Evolutionary conservation across 2,888 invertebrate genomes (phyloP).

Genomic region (Hirtodrosophila alboralis): DNA sequence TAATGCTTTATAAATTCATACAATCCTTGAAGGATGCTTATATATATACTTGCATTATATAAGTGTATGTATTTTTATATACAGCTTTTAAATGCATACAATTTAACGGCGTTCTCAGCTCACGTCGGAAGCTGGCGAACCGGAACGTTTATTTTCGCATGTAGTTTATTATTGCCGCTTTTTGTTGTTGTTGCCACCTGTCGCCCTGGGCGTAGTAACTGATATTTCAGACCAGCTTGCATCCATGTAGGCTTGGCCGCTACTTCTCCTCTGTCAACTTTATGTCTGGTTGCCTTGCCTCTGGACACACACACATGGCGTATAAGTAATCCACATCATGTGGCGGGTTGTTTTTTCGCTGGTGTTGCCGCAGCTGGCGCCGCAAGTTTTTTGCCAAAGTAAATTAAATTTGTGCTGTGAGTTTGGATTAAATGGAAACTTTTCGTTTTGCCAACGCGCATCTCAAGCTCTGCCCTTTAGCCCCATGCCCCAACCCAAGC

Average conservation of each 20-base stretch:
- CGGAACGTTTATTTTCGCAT: slow-evolving; percentile 17
- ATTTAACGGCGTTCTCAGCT: slow-evolving; percentile 38
- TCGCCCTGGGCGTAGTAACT: slow-evolving; percentile 63
- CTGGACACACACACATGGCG: slow-evolving; percentile 29
- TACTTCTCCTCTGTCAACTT: slow-evolving; percentile 1
- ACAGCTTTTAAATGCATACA: slow-evolving; percentile 48
- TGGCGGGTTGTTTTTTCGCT: slow-evolving; percentile 19
- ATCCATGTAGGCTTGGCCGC: slow-evolving; percentile 7
- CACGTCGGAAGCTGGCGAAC: slow-evolving; percentile 32
- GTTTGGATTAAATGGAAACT: slow-evolving; percentile 75
- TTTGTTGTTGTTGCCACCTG: slow-evolving; percentile 58
- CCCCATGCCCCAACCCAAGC: background rate
- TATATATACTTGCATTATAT: slow-evolving; percentile 7
- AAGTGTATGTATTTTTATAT: slow-evolving; percentile 17
- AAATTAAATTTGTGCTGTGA: slow-evolving; percentile 71
- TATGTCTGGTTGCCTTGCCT: slow-evolving; percentile 9
- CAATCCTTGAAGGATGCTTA: slow-evolving; percentile 5
- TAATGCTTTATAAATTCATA: slow-evolving; percentile 29
- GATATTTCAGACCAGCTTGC: slow-evolving; percentile 56
- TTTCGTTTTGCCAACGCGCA: slow-evolving; percentile 48
- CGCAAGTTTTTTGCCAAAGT: slow-evolving; percentile 70
- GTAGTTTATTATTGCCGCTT: slow-evolving; percentile 19
- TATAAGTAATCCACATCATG: slow-evolving; percentile 52
- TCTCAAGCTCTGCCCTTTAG: slow-evolving; percentile 22
- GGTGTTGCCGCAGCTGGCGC: slow-evolving; percentile 60